Conservation (phyloP, 2,888 invertebrate genomes). For the Conchocele bisecta region DNA sequence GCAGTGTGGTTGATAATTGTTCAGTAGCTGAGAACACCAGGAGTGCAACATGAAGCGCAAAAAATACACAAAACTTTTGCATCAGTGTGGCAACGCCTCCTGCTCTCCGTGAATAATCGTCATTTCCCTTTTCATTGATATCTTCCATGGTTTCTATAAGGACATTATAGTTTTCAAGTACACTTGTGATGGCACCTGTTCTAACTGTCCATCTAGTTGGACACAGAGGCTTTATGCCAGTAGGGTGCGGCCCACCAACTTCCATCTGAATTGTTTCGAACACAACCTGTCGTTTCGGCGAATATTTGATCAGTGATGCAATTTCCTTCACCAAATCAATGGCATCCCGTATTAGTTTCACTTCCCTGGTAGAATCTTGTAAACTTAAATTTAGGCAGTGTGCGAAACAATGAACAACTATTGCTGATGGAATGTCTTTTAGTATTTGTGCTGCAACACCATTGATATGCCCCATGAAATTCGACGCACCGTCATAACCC, state of each 20-base stretch:
- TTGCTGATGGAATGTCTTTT: constrained; percentile 18
- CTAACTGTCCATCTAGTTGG: constrained; percentile 49
- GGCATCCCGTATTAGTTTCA: constrained; percentile 40
- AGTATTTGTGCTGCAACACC: constrained; percentile 37
- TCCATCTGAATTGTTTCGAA: constrained; percentile 30
- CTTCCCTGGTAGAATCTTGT: constrained; percentile 24
- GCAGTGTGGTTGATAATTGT: constrained; percentile 35
- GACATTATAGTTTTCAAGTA: constrained; percentile 38
- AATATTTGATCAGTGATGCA: constrained; percentile 30
- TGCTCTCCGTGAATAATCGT: constrained; percentile 37
- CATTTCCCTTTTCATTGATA: constrained; percentile 21
- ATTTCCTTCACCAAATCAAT: constrained; percentile 40
- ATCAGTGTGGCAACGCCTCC: constrained; percentile 32
- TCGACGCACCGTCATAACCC: constrained; percentile 37
- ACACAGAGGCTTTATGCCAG: constrained; percentile 34
- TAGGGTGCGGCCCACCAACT: background rate
- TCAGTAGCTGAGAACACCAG: constrained; percentile 41
- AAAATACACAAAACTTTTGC: constrained; percentile 40
- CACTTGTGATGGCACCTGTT: constrained; percentile 18
- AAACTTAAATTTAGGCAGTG: constrained; percentile 38
- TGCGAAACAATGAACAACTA: constrained; percentile 41
- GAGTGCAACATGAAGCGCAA: constrained; percentile 39
- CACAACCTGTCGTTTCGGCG: constrained; percentile 37
- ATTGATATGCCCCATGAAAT: constrained; percentile 21
- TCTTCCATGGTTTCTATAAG: constrained; percentile 34